Base-by-base conservation (phyloP, 23 tunicate species). In the Styela clava region DNA sequence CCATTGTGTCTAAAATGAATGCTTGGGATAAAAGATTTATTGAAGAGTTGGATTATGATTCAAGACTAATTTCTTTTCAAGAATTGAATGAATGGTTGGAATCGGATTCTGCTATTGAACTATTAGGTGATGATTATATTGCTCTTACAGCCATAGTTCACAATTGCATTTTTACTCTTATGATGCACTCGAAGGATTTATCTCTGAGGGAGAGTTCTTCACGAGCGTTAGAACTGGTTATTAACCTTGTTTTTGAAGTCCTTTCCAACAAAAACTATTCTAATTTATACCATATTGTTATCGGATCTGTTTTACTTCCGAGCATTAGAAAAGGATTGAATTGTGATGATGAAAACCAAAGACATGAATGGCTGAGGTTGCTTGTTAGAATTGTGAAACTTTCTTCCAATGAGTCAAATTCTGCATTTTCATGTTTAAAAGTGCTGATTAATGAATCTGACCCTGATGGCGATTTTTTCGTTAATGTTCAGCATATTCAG, bases 401-500 rank as follows among this genome's bases (percentile, higher is more conserved):
- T 52, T 88, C 91, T 73, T 44, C 56, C 56, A 44, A 44, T 44
- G 82, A 85, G 2, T 65, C 80, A 26, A 90, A 85, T 36, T 82
- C 88, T 3, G 16, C 35, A 19, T 68, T 94, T 35, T 20, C 31
- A 28, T 81, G 87, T 25, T 64, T 94, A 31, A 24, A 51, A 2
- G 62, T 33, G 33, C 34, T 94, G 35, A 29, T 44, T 16, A 94
- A 89, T 84, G 86, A 62, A 22, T 83, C 51, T 12, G 73, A 89
- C 35, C 83, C 83, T 0, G 95, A 94, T 26, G 88, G 77, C 3
- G 98, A 94, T 68, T 74, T 79, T 72, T 94, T 89, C 79, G 82
- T 79, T 22, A 88, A 88, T 65, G 85, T 94, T 22, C 83, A 79
- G 26, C 95, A 88, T 74, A 85, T 94, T 24, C 94, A 94, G 36